Evolutionary conservation across 1,140 invertebrate genomes (phyloP).

Genomic region (Caenorhabditis inopinata): DNA sequence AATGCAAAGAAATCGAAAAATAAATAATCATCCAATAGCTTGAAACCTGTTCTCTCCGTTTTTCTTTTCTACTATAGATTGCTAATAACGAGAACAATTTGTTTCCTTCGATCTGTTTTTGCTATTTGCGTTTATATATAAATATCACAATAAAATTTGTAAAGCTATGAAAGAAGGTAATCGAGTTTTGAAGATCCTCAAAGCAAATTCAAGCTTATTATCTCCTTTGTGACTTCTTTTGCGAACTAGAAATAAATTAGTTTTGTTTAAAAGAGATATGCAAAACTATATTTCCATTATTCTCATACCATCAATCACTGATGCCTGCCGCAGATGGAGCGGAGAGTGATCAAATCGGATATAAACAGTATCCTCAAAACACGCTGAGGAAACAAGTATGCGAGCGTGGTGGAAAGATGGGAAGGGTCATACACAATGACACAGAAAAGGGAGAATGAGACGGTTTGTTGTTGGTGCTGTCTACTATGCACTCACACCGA

Average conservation of each 20-base stretch:
- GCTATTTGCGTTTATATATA: neutral
- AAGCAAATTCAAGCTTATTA: no score
- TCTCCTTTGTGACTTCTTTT: no score
- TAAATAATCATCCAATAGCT: neutral
- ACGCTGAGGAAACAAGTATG: conserved; percentile 25
- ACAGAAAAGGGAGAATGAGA: neutral
- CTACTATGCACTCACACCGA: neutral
- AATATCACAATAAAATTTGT: no score
- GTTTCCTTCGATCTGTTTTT: neutral
- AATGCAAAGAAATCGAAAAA: no score
- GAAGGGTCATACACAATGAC: conserved; percentile 28
- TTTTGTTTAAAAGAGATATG: no score
- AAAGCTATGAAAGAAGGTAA: no score
- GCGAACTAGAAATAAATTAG: no score
- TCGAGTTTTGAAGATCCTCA: no score
- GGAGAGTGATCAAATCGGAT: conserved; percentile 18
- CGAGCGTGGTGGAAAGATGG: neutral
- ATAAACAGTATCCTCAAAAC: conserved; percentile 30
- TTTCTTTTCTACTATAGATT: neutral
- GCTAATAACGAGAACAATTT: neutral
- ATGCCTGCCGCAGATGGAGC: neutral
- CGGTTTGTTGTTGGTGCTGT: conserved; percentile 8
- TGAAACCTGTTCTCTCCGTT: neutral
- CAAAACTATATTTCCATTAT: neutral
- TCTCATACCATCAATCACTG: neutral